phyloP scores from a whole-genome alignment of 2,113 vertebrate species.

The Physeter macrocephalus region DNA sequence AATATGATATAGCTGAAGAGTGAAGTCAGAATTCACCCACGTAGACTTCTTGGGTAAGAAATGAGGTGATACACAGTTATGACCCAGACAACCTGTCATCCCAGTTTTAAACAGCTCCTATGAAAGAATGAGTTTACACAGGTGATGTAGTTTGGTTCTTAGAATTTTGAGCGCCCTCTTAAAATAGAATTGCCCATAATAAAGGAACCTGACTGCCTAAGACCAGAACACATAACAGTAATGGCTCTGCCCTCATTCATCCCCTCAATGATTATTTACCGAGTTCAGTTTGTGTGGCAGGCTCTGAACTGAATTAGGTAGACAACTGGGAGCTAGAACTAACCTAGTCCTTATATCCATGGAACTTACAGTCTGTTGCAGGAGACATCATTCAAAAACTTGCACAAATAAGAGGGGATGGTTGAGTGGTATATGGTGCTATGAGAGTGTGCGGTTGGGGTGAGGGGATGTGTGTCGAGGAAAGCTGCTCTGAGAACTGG shows the following conservation, averaged over 20 bases:
- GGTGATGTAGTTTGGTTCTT: background rate
- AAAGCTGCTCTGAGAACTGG: background rate
- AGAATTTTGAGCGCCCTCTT: background rate
- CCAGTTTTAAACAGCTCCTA: background rate
- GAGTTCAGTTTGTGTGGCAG: background rate
- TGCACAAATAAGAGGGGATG: background rate
- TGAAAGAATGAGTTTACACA: background rate
- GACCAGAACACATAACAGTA: background rate
- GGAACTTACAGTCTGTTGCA: background rate
- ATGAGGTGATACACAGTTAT: background rate
- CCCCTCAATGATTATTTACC: background rate
- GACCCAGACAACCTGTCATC: background rate
- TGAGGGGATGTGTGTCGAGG: background rate
- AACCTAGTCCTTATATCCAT: background rate
- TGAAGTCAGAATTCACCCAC: background rate
- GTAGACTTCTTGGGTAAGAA: background rate
- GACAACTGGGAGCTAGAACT: background rate
- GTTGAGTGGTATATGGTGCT: background rate
- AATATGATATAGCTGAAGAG: background rate
- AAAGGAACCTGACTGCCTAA: background rate
- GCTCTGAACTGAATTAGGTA: background rate
- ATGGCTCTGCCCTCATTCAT: background rate
- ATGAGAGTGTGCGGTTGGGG: fast-evolving
- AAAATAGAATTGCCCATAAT: background rate
- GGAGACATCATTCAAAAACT: background rate